phyloP scores from a whole-genome alignment of 1,140 invertebrate species.

The Ganaspis sp. region DNA sequence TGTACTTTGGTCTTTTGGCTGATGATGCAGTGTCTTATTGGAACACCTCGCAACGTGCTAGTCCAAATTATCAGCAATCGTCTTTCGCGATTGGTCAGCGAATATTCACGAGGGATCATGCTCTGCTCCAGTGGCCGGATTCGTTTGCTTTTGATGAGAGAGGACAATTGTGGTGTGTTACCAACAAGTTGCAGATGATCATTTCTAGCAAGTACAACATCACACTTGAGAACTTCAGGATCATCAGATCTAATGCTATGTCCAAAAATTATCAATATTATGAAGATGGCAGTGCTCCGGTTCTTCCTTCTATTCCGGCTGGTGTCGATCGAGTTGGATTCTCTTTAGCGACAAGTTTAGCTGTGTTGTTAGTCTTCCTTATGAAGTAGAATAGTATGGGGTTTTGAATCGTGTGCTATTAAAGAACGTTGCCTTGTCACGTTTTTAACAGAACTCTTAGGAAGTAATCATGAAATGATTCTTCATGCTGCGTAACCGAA shows the following conservation, averaged over 20 bases:
- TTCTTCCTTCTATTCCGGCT: conserved; percentile 63
- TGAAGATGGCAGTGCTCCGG: conserved; percentile 65
- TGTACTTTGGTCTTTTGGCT: conserved; percentile 82
- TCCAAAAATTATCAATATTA: conserved; percentile 81
- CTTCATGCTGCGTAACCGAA: background rate
- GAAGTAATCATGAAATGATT: background rate
- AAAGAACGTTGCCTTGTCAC: background rate
- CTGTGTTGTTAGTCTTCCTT: conserved; percentile 15
- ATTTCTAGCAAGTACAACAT: conserved; percentile 76
- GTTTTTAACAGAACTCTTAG: background rate
- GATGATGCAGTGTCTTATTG: conserved; percentile 82
- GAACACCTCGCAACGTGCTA: conserved; percentile 75
- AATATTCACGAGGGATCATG: conserved; percentile 81
- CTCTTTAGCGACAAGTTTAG: background rate
- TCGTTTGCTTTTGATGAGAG: conserved; percentile 82
- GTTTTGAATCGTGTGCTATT: background rate
- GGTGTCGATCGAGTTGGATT: conserved; percentile 49
- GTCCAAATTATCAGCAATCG: conserved; percentile 33
- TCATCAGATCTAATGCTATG: conserved; percentile 76
- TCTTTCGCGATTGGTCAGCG: conserved; percentile 74
- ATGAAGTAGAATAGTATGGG: conserved; percentile 1
- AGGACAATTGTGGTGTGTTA: conserved; percentile 80
- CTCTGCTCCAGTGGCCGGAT: conserved; percentile 83
- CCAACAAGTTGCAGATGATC: conserved; percentile 82
- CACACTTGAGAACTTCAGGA: conserved; percentile 79